Base-by-base conservation (phyloP, 2,888 invertebrate genomes). In the Onthophagus sagittarius region DNA sequence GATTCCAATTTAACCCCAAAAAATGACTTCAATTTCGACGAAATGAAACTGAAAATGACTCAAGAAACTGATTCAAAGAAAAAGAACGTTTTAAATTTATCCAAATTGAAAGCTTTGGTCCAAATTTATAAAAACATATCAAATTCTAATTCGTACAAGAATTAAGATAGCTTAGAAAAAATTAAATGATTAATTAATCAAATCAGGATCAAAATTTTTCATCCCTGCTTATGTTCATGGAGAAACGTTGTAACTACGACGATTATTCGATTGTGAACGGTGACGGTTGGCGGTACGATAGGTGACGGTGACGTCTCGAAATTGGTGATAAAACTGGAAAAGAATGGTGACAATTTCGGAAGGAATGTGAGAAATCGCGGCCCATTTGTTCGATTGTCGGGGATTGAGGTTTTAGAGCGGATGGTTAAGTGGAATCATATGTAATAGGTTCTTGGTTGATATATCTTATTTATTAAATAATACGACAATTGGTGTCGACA, bases 301-400 rank as follows among this genome's bases (percentile, higher is more conserved):
- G 76, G 75, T 15, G 73, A 74, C 33, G 76, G 75, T 65, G 77
- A 75, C 63, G 73, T 78, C 32, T 76, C 77, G 11, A 75, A 74
- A 70, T 73, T 78, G 72, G 75, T 78, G 13, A 75, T 78, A 63
- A 78, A 77, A 65, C 71, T 77, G 63, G 75, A 75, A 63, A 78
- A 76, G 69, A 77, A 71, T 64, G 77, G 76, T 23, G 23, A 2
- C 2, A 3, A 23, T 23, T 23, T 23, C 23, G 23, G 23, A 23
- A n/a, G n/a, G n/a, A 23, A 23, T 1, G 23, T 23, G 23, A 23
- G 3, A 23, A 53, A 53, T 53, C 39, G 39, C 11, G 7, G 39
- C 72, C 78, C 78, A 1, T 75, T 73, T 71, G 78, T 78, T 14
- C 74, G 71, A 71, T 71, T 78, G 3, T 73, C 72, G 63, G 69